Evolutionary conservation across 2,113 vertebrate genomes (phyloP).

Genomic region (Numida meleagris): DNA sequence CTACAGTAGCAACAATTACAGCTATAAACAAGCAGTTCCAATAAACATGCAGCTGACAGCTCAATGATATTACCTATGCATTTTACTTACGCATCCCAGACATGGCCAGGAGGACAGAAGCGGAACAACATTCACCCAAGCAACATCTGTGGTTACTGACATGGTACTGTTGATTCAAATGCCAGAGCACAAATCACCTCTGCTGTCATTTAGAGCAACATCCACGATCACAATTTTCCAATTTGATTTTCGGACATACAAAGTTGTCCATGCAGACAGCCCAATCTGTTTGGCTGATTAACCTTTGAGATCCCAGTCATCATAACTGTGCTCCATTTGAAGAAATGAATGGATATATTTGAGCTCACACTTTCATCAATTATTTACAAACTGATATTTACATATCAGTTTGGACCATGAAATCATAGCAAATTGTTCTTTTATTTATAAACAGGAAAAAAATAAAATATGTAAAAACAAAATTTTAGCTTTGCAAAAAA

Average conservation of each 20-base stretch:
- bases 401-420: not conserved
- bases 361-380: not conserved
- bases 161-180: accelerated
- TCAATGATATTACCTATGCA: accelerated
- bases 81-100: accelerated
- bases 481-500: not conserved
- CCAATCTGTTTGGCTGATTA: accelerated
- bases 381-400: not conserved
- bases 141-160: not conserved
- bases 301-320: not conserved
- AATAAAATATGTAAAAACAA: not conserved
- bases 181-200: accelerated
- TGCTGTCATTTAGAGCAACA: not conserved
- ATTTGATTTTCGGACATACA: not conserved
- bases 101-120: not conserved
- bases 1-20: conserved; percentile 64
- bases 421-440: not conserved
- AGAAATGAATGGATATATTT: not conserved
- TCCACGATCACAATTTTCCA: not conserved
- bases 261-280: not conserved
- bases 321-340: not conserved
- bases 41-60: accelerated
- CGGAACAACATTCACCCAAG: accelerated
- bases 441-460: conserved; percentile 27
- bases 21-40: accelerated